Conservation (phyloP, 2,113 vertebrate genomes). For the Ctenodactylus gundi region DNA sequence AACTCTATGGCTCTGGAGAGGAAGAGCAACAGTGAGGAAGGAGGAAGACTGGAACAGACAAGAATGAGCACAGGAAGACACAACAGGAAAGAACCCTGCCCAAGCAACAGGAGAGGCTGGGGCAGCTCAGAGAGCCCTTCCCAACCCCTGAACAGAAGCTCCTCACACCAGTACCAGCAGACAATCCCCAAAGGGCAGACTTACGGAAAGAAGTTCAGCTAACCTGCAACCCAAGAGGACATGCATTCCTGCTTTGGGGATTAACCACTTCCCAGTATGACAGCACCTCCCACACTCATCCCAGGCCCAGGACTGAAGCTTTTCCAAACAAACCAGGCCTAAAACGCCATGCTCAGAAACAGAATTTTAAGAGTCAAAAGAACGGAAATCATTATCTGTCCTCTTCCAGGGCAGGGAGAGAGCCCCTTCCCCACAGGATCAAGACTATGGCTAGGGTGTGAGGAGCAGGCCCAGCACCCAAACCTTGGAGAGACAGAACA, state of each 20-base stretch:
- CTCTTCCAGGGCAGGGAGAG: slow-evolving; percentile 27
- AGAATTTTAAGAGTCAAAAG: slow-evolving; percentile 66
- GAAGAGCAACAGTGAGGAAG: neutral
- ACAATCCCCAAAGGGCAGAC: slow-evolving; percentile 63
- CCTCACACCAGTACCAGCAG: slow-evolving; percentile 52
- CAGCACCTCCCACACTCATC: neutral
- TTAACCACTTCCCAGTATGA: neutral
- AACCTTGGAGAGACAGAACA: slow-evolving; percentile 28
- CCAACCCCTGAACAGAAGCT: neutral
- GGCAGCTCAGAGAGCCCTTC: neutral
- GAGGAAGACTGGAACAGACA: neutral
- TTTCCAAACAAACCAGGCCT: slow-evolving; percentile 55
- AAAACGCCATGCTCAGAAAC: slow-evolving; percentile 60
- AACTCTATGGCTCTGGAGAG: neutral
- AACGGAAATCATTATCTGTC: slow-evolving; percentile 63
- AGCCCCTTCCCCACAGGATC: slow-evolving; percentile 44
- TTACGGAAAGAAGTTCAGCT: neutral
- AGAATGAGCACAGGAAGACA: neutral
- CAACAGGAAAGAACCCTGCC: neutral
- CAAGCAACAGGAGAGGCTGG: too few relatives aligned
- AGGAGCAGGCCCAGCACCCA: neutral
- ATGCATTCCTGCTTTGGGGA: neutral
- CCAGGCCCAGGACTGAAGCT: slow-evolving; percentile 30
- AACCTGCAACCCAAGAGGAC: neutral
- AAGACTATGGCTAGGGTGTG: slow-evolving; percentile 54